Percentiles rank a stretch among this genome's conserved stretches.
Conservation (phyloP, 1,140 invertebrate genomes). For the Spodoptera litura region DNA sequence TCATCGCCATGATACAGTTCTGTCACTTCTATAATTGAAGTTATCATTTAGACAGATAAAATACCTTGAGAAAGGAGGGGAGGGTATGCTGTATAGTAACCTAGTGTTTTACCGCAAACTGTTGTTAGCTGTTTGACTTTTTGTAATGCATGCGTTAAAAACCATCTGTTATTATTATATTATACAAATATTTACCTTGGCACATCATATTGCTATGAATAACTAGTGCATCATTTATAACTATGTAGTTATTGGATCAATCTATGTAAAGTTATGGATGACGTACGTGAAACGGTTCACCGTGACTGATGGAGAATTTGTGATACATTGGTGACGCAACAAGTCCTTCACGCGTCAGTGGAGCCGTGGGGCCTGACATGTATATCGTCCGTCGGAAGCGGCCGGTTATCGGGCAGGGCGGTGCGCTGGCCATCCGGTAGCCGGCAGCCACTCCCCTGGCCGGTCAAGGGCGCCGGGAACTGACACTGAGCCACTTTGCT, state of each 20-base stretch:
- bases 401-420: not conserved
- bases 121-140: no score
- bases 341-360: slow-evolving; percentile 27
- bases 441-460: not conserved
- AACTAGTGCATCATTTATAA: no score
- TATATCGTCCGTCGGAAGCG: slow-evolving; percentile 32
- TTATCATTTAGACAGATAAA: not conserved
- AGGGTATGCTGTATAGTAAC: no score
- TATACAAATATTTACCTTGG: no score
- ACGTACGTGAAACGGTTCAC: not conserved
- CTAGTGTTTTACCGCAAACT: no score
- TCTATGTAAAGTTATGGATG: not conserved
- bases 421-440: no score
- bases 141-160: no score
- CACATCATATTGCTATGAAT: no score
- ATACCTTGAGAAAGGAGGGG: no score
- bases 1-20: not conserved
- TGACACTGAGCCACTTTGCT: slow-evolving; percentile 14
- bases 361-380: slow-evolving; percentile 3
- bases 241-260: not conserved
- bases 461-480: slow-evolving; percentile 9
- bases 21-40: not conserved
- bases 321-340: slow-evolving; percentile 19
- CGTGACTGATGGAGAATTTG: not conserved
- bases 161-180: no score